phyloP scores from a whole-genome alignment of 2,797 vertebrate species.

The Enteromius fasciolatus region DNA sequence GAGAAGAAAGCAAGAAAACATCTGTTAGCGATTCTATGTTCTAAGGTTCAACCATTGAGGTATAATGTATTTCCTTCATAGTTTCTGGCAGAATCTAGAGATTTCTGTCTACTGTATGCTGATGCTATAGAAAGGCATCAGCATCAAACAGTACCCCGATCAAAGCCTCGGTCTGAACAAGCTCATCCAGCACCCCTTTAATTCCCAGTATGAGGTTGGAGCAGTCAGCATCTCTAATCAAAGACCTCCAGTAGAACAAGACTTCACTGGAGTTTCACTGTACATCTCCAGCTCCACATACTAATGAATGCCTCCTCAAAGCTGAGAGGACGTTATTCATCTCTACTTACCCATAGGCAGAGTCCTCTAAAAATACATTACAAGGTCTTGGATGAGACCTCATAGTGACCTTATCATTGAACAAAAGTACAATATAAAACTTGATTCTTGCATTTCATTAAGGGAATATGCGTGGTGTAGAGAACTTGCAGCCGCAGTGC shows the following conservation, averaged over 20 bases:
- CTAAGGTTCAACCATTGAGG: neutral
- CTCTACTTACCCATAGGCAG: conserved; percentile 13
- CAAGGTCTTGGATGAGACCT: neutral
- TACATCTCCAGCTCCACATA: conserved; percentile 39
- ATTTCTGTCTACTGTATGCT: conserved; percentile 33
- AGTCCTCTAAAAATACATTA: conserved; percentile 13
- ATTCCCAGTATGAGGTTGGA: conserved; percentile 32
- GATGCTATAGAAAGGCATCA: conserved; percentile 40
- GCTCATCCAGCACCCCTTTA: conserved; percentile 43
- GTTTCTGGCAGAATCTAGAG: neutral
- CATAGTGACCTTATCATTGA: neutral
- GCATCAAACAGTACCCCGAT: conserved; percentile 49
- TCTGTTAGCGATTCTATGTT: neutral
- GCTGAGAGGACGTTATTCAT: conserved; percentile 37
- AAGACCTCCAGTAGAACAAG: conserved; percentile 48
- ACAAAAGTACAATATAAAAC: neutral
- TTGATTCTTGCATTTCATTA: neutral
- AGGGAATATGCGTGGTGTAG: neutral
- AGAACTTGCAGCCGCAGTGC: neutral
- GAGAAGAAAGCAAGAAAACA: neutral
- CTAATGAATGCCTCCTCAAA: conserved; percentile 47
- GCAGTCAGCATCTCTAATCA: conserved; percentile 57
- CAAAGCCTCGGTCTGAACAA: conserved; percentile 58
- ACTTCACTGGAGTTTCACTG: conserved; percentile 30
- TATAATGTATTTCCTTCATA: neutral